Evolutionary conservation across 1,140 invertebrate species (phyloP).

Genomic region (Cyclargus thomasi): DNA sequence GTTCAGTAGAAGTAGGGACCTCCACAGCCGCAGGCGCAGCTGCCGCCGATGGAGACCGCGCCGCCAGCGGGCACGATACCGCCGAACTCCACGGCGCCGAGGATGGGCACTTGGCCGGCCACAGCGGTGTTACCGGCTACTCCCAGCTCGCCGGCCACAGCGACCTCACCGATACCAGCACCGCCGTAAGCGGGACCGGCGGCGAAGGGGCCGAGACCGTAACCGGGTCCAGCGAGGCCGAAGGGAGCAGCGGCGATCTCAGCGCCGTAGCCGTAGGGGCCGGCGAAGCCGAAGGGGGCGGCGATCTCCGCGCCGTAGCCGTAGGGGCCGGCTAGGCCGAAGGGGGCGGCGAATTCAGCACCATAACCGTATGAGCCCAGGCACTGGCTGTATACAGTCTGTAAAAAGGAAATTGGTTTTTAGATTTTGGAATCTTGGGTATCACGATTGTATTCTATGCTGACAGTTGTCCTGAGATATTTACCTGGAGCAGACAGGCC

Average conservation of each 20-base stretch:
- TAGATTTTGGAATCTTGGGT: not conserved
- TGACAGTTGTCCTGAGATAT: too few relatives aligned
- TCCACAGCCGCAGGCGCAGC: too few relatives aligned
- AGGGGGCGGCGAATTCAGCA: too few relatives aligned
- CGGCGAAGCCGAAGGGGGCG: not conserved
- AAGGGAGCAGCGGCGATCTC: not conserved
- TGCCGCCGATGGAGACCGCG: too few relatives aligned
- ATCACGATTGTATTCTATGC: not conserved
- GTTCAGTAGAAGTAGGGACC: too few relatives aligned
- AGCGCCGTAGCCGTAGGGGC: not conserved
- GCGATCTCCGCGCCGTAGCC: not conserved
- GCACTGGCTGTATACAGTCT: conserved; percentile 15
- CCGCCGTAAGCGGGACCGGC: conserved; percentile 25
- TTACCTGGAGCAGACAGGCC: not conserved
- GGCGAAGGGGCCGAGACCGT: not conserved
- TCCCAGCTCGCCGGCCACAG: not conserved
- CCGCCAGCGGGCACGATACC: too few relatives aligned
- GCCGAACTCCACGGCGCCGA: conserved; percentile 28
- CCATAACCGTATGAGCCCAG: not conserved
- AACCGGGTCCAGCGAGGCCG: not conserved
- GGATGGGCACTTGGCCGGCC: conserved; percentile 24
- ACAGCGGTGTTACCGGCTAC: conserved; percentile 22
- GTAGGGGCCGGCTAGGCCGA: not conserved
- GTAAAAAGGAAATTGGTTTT: too few relatives aligned
- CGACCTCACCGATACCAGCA: conserved; percentile 25